These are phyloP conservation scores for Hydriomena furcata DNA, from an alignment of 2,888 invertebrate genomes.

Conservation along the genomic window DNA sequence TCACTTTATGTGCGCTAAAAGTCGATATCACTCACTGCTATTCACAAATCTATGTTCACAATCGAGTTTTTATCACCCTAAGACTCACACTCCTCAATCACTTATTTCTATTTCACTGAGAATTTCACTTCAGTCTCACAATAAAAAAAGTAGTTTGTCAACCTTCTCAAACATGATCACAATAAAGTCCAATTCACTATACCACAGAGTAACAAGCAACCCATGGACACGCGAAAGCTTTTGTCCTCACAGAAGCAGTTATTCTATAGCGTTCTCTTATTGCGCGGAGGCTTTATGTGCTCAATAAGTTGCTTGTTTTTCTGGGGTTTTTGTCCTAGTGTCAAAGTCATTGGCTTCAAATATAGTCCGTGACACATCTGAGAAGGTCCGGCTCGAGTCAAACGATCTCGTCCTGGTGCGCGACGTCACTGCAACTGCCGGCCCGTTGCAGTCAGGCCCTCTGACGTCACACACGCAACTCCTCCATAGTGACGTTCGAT, in stretches of 20 bases:
- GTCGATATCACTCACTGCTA: not conserved
- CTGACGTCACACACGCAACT: slow-evolving; percentile 92
- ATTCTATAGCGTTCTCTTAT: no score
- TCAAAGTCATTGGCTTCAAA: slow-evolving; percentile 34
- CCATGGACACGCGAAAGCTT: not conserved
- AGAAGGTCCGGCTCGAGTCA: slow-evolving; percentile 83
- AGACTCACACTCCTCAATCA: not conserved
- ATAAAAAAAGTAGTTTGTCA: slow-evolving; percentile 11
- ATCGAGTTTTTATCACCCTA: not conserved
- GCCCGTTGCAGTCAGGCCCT: slow-evolving; percentile 82
- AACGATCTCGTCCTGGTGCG: slow-evolving; percentile 79
- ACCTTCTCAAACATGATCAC: slow-evolving; percentile 26
- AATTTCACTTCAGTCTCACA: slow-evolving; percentile 18
- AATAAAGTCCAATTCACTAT: slow-evolving; percentile 15
- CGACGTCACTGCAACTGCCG: slow-evolving; percentile 81
- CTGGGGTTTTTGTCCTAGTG: not conserved
- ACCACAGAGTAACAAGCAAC: slow-evolving; percentile 9
- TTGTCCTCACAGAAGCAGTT: no score
- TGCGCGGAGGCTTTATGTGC: not conserved
- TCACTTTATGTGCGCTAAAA: not conserved
- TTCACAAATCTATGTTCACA: not conserved
- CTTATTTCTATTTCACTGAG: slow-evolving; percentile 18
- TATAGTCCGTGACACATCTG: slow-evolving; percentile 73
- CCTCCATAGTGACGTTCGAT: slow-evolving; percentile 88
- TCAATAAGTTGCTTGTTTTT: slow-evolving; percentile 7